Percentiles rank a stretch among this genome's conserved stretches.
phyloP scores from a whole-genome alignment of 2,888 invertebrate species.

The Isoperla grammatica region DNA sequence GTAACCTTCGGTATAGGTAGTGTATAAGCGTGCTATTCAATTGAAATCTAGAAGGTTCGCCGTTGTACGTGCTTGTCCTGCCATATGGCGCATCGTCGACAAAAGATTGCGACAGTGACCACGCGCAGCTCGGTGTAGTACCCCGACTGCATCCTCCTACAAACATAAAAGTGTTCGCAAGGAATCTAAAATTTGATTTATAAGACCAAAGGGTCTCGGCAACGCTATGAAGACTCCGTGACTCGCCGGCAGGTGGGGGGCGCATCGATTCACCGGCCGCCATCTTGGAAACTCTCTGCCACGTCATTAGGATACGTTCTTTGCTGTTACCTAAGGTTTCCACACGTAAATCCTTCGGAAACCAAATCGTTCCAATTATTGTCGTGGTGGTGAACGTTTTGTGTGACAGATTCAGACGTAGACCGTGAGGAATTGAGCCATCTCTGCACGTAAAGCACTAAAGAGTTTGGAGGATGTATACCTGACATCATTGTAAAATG shows the following conservation, averaged over 20 bases:
- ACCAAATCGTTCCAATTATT: conserved; percentile 12
- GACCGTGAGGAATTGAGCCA: too few species aligned
- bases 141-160: neutral
- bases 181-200: conserved; percentile 28
- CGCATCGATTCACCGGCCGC: conserved; percentile 9
- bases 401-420: too few species aligned
- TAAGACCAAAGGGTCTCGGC: conserved; percentile 22
- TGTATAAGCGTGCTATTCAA: too few species aligned
- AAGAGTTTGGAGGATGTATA: too few species aligned
- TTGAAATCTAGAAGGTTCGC: too few species aligned
- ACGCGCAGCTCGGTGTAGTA: neutral
- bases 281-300: neutral
- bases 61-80: too few species aligned
- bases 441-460: too few species aligned
- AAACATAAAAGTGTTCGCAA: conserved; percentile 26
- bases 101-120: neutral
- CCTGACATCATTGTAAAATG: too few species aligned
- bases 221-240: neutral
- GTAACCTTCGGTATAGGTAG: too few species aligned
- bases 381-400: neutral
- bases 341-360: neutral
- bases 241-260: neutral
- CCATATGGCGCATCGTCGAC: too few species aligned
- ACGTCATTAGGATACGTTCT: conserved; percentile 2
- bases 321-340: neutral